Evolutionary conservation across 2,113 vertebrate genomes (phyloP).

Genomic region (Corvus cornix): DNA sequence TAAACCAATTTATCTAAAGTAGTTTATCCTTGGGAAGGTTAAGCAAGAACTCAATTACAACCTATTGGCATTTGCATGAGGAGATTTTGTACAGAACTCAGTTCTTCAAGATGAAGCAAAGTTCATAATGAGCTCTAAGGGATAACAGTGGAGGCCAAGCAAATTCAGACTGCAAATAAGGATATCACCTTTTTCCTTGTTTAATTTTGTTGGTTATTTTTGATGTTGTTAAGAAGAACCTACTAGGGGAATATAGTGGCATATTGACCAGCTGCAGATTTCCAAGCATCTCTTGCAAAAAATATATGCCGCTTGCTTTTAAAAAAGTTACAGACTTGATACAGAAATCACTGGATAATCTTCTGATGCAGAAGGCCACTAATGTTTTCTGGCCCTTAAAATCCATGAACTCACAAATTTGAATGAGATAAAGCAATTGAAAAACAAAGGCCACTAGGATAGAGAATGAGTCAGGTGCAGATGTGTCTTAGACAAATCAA

Average conservation of each 20-base stretch:
- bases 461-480: neutral
- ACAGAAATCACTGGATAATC: neutral
- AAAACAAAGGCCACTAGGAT: neutral
- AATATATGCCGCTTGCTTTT: neutral
- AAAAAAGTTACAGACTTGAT: neutral
- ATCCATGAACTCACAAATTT: neutral
- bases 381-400: neutral
- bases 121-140: neutral
- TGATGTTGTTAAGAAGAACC: neutral
- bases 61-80: neutral
- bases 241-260: neutral
- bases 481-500: conserved; percentile 2
- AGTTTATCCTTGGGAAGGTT: neutral
- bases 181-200: neutral
- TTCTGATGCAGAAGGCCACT: neutral
- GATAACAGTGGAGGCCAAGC: neutral
- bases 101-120: neutral
- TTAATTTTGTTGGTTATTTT: neutral
- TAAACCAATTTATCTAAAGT: neutral
- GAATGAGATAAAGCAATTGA: neutral
- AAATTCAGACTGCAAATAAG: neutral
- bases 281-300: neutral
- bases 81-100: neutral
- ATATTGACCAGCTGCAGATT: neutral
- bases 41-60: neutral